A percentile compares a stretch with the other conserved stretches of the same genome.
Conservation (phyloP, 1,140 invertebrate genomes). For the Neodiprion pinetum region DNA sequence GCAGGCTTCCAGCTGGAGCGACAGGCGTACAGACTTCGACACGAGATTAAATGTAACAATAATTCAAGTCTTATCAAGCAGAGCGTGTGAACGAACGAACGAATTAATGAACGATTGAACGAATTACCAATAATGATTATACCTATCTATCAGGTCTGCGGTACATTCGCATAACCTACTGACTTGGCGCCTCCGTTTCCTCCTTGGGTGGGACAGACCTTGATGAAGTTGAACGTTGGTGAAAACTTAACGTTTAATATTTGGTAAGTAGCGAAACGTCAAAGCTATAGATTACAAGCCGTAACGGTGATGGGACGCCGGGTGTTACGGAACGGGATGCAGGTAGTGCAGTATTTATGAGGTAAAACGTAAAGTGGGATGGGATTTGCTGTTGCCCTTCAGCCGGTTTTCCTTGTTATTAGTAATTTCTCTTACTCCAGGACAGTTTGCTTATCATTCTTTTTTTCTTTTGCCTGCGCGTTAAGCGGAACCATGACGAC, state of each 20-base stretch:
- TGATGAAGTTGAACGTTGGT: constrained; percentile 40
- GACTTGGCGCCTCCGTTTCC: constrained; percentile 34
- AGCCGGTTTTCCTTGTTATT: too few species aligned
- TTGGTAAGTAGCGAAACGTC: constrained; percentile 44
- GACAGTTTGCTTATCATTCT: background rate
- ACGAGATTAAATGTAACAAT: too few species aligned
- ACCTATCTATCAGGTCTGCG: too few species aligned
- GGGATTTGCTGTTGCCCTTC: too few species aligned
- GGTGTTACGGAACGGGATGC: background rate
- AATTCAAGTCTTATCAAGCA: too few species aligned
- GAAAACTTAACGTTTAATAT: constrained; percentile 41
- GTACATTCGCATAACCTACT: constrained; percentile 26
- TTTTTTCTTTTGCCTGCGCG: background rate
- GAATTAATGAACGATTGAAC: too few species aligned
- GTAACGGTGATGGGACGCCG: background rate
- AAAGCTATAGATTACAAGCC: constrained; percentile 15
- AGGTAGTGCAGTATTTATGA: too few species aligned
- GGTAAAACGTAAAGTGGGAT: too few species aligned
- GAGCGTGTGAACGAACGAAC: too few species aligned
- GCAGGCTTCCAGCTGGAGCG: too few species aligned
- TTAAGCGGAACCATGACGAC: background rate
- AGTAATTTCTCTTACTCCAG: background rate
- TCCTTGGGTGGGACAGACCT: constrained; percentile 45
- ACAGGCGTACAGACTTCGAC: too few species aligned
- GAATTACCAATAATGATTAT: too few species aligned